These are phyloP conservation scores for Agriopis leucophaearia DNA, from an alignment of 2,888 invertebrate genomes.

Conservation along the genomic window DNA sequence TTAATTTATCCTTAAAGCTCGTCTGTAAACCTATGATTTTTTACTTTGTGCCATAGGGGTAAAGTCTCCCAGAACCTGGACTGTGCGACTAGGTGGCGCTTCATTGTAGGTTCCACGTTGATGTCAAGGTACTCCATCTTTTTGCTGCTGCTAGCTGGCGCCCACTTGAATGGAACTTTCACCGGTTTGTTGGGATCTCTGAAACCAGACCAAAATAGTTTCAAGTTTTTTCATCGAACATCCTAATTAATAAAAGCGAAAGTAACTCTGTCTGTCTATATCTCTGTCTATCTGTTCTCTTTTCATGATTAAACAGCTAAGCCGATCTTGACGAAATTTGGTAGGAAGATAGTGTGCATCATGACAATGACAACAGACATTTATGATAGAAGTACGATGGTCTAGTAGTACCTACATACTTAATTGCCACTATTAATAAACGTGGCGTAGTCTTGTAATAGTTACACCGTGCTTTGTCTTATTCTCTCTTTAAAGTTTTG, in stretches of 20 bases:
- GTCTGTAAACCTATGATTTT: constrained; percentile 63
- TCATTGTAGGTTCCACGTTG: constrained; percentile 80
- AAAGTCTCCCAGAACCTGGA: constrained; percentile 88
- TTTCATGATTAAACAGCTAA: too few relatives aligned
- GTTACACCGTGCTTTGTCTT: too few relatives aligned
- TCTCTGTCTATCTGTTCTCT: too few relatives aligned
- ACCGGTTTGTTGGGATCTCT: constrained; percentile 88
- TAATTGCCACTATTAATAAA: too few relatives aligned
- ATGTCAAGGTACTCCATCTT: constrained; percentile 86
- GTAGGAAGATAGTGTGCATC: too few relatives aligned
- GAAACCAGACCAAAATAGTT: constrained; percentile 27
- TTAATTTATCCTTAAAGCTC: constrained; percentile 70
- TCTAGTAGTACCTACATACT: too few relatives aligned
- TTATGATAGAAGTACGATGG: too few relatives aligned
- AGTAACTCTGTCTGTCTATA: too few relatives aligned
- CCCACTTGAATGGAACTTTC: constrained; percentile 87
- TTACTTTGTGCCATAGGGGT: constrained; percentile 75
- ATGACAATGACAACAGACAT: too few relatives aligned
- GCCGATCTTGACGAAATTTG: too few relatives aligned
- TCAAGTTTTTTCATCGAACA: neutral
- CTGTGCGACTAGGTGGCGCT: constrained; percentile 84
- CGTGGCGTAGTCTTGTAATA: too few relatives aligned
- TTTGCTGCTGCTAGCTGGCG: constrained; percentile 76
- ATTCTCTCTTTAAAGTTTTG: too few relatives aligned
- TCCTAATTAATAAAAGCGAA: neutral